phyloP scores from a whole-genome alignment of 1,140 invertebrate genomes.

The Drosophila simulans region DNA sequence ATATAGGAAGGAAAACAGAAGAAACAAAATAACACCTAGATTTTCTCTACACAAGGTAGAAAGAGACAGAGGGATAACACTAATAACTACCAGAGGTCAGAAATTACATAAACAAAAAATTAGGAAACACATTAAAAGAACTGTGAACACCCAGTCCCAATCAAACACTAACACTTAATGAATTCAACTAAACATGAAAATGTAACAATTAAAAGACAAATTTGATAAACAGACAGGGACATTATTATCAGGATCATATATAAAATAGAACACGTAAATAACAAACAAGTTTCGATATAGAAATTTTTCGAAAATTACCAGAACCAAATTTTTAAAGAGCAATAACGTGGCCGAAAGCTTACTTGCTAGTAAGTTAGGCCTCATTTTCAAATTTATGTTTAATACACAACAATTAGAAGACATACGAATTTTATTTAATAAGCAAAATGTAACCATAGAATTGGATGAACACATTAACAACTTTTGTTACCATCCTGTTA shows the following conservation, averaged over 20 bases:
- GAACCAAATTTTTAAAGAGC: slow-evolving; percentile 15
- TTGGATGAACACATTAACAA: slow-evolving; percentile 1
- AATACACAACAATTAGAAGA: slow-evolving; percentile 12
- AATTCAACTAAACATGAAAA: not conserved
- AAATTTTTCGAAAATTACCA: not conserved
- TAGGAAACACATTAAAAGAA: not conserved
- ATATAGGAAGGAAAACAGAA: slow-evolving; percentile 8
- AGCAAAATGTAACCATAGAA: slow-evolving; percentile 1
- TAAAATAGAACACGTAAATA: no score
- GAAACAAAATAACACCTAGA: slow-evolving; percentile 10
- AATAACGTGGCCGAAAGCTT: not conserved
- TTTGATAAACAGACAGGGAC: no score
- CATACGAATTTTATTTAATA: slow-evolving; percentile 5
- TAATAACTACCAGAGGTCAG: slow-evolving; percentile 1
- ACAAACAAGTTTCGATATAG: no score
- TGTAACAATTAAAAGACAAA: not conserved
- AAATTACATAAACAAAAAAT: slow-evolving; percentile 1
- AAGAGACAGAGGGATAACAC: not conserved
- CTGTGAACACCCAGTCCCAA: not conserved
- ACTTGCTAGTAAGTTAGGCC: not conserved
- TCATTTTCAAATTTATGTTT: not conserved
- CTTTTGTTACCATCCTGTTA: not conserved
- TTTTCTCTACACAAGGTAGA: not conserved
- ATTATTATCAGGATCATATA: no score
- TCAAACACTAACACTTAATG: slow-evolving; percentile 3